Evolutionary conservation across 2,888 invertebrate species (phyloP).

Genomic region (Trissoscelio sp.): DNA sequence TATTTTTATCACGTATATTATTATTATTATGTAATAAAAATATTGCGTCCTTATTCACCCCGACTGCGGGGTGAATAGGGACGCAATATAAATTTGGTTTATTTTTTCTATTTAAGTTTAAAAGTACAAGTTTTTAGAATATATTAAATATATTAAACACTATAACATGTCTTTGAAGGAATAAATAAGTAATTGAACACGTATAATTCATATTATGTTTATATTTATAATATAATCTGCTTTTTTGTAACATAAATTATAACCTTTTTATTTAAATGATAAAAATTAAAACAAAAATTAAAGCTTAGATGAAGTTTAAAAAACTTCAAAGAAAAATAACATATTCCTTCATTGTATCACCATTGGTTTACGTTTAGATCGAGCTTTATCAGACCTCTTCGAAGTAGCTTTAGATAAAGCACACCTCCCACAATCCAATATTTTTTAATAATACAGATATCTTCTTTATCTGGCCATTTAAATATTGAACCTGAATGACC

Average conservation of each 20-base stretch:
- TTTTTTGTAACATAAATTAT: constrained; percentile 3
- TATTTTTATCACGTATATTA: no score
- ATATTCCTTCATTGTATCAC: no score
- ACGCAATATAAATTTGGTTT: neutral
- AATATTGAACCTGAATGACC: neutral
- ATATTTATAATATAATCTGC: constrained; percentile 1
- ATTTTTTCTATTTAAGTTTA: neutral
- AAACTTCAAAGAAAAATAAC: constrained; percentile 1
- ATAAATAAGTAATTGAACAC: neutral
- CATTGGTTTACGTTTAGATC: no score
- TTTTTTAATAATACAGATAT: neutral
- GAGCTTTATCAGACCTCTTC: no score
- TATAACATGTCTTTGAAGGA: neutral
- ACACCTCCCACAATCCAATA: no score
- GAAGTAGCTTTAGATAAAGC: no score
- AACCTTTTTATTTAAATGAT: constrained; percentile 4
- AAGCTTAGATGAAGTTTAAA: neutral
- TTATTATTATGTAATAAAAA: no score
- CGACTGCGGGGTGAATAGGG: no score
- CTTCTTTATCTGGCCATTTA: constrained; percentile 14
- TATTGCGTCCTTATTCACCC: no score
- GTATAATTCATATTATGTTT: constrained; percentile 5
- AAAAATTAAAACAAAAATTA: no score
- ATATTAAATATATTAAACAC: constrained; percentile 5
- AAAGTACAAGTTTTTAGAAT: neutral